phyloP scores from a whole-genome alignment of 1,140 invertebrate species.

The Eumeta japonica region DNA sequence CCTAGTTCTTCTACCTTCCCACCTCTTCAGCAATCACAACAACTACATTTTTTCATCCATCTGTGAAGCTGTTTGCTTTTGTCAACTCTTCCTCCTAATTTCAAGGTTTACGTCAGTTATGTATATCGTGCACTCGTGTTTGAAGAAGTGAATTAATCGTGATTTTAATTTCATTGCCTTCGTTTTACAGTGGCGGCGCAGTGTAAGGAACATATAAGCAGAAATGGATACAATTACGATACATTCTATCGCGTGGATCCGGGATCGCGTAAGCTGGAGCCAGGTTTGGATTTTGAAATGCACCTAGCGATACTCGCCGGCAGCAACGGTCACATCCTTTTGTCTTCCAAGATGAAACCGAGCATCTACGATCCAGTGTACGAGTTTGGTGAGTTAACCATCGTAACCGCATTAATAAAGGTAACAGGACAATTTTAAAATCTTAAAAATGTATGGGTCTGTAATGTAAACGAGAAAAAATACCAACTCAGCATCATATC shows the following conservation, averaged over 20 bases:
- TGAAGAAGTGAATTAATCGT: too few relatives aligned
- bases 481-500: too few relatives aligned
- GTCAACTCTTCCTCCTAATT: too few relatives aligned
- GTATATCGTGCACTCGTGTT: too few relatives aligned
- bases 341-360: constrained; percentile 46
- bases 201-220: constrained; percentile 52
- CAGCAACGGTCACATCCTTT: constrained; percentile 62
- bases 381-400: constrained; percentile 52
- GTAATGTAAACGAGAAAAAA: neutral
- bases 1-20: too few relatives aligned
- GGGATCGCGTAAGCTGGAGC: constrained; percentile 20
- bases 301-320: constrained; percentile 59
- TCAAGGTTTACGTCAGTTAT: too few relatives aligned
- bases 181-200: constrained; percentile 36
- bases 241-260: constrained; percentile 40
- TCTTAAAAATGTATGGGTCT: neutral
- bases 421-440: neutral
- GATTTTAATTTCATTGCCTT: too few relatives aligned
- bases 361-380: constrained; percentile 54
- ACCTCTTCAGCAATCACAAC: too few relatives aligned
- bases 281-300: constrained; percentile 51
- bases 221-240: constrained; percentile 52
- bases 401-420: constrained; percentile 1
- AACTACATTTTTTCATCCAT: too few relatives aligned
- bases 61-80: too few relatives aligned